Percentiles rank a stretch among this genome's conserved stretches.
These are phyloP conservation scores for Avahi laniger DNA, from an alignment of 2,797 vertebrate species.

Conservation along the genomic window DNA sequence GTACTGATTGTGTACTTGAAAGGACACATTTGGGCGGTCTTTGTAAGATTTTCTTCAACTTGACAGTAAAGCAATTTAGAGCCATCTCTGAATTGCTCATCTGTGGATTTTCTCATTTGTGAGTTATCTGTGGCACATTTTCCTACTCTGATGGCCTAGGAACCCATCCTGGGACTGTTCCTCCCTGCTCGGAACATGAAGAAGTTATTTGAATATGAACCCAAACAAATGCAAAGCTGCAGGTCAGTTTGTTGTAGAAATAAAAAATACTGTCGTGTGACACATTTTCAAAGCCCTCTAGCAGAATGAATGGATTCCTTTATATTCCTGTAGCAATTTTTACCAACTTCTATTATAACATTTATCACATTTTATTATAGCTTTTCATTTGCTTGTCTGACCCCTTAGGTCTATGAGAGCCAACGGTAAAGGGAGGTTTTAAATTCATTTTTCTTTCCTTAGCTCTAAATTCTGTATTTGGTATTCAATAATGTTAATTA, in stretches of 20 bases:
- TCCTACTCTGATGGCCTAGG: background rate
- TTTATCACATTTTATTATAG: conserved; percentile 41
- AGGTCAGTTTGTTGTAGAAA: background rate
- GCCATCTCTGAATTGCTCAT: background rate
- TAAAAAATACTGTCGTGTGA: background rate
- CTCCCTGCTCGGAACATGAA: background rate
- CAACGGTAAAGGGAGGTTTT: background rate
- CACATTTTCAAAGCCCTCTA: background rate
- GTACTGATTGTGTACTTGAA: conserved; percentile 10
- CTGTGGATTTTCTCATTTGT: background rate
- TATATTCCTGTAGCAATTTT: background rate
- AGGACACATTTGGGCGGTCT: background rate
- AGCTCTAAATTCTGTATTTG: background rate
- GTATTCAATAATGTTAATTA: background rate
- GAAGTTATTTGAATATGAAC: conserved; percentile 39
- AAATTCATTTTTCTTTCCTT: conserved; percentile 44
- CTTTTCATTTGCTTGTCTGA: conserved; percentile 44
- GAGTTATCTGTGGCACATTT: background rate
- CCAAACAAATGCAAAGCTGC: background rate
- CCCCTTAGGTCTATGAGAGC: background rate
- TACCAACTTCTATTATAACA: background rate
- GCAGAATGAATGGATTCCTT: conserved; percentile 34
- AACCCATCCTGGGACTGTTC: background rate
- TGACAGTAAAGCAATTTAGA: background rate
- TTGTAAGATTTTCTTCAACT: conserved; percentile 34